Conservation (phyloP, 1,140 invertebrate species). For the Caenorhabditis tropicalis region DNA sequence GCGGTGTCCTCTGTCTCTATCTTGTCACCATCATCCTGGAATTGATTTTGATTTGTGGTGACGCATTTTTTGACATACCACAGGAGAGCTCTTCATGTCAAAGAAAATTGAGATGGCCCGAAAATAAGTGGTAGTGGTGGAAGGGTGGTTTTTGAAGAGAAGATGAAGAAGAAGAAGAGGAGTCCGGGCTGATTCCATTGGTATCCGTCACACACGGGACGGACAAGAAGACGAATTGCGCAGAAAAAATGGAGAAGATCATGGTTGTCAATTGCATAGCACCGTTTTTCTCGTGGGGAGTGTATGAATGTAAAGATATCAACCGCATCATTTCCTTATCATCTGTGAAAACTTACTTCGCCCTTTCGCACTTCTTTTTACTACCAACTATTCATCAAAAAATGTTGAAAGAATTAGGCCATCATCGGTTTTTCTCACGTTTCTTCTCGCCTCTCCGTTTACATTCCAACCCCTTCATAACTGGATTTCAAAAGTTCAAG, state of each 20-base stretch:
- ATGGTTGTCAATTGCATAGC: slow-evolving; percentile 33
- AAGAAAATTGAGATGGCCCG: neutral
- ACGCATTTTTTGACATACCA: slow-evolving; percentile 27
- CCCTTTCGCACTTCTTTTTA: slow-evolving; percentile 30
- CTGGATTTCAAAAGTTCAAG: neutral
- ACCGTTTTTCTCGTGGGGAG: slow-evolving; percentile 34
- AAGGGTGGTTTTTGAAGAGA: neutral
- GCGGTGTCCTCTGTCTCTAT: no score
- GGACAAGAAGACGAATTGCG: slow-evolving; percentile 36
- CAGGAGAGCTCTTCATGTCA: neutral
- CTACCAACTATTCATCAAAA: slow-evolving; percentile 37
- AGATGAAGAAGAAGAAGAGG: neutral
- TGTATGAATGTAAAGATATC: slow-evolving; percentile 42
- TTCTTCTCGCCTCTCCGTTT: neutral
- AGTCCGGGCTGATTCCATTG: neutral
- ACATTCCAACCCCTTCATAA: neutral
- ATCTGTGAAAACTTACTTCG: slow-evolving; percentile 44
- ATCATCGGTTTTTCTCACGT: neutral
- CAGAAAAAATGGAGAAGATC: slow-evolving; percentile 35
- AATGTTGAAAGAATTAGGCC: slow-evolving; percentile 23
- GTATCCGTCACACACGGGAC: neutral
- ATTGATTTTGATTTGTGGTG: slow-evolving; percentile 30
- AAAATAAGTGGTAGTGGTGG: slow-evolving; percentile 3
- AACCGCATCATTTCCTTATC: slow-evolving; percentile 38
- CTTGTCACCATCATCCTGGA: neutral